Evolutionary conservation across 2,888 invertebrate species (phyloP).

Genomic region (Hypomecis atomaria): DNA sequence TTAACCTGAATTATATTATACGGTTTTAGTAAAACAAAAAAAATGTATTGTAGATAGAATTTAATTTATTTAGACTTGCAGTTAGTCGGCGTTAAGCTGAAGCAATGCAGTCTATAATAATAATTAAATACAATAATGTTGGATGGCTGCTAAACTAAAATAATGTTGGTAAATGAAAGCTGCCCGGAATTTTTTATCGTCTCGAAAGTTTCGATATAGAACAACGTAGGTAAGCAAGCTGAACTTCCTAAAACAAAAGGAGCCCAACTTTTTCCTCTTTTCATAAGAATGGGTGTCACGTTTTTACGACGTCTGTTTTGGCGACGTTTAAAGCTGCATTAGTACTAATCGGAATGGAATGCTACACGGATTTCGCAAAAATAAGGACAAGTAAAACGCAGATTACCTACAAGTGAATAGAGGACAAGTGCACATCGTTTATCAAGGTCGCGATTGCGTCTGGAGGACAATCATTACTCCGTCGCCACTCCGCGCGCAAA

Average conservation of each 20-base stretch:
- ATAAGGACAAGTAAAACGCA: constrained; percentile 29
- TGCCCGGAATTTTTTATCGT: no score
- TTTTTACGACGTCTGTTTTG: constrained; percentile 30
- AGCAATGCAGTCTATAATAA: no score
- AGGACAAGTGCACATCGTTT: constrained; percentile 47
- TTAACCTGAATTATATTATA: no score
- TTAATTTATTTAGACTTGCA: no score
- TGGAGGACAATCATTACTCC: constrained; percentile 56
- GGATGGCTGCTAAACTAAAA: no score
- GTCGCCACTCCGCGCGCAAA: constrained; percentile 45
- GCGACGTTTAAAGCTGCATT: constrained; percentile 27
- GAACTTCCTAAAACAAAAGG: constrained; percentile 4
- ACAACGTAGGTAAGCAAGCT: background rate
- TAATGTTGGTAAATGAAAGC: no score
- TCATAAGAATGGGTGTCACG: constrained; percentile 27
- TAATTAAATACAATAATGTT: no score
- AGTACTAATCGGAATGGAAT: constrained; percentile 23
- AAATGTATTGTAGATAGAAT: no score
- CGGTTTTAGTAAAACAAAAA: no score
- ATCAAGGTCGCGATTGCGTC: constrained; percentile 56
- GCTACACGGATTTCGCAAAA: constrained; percentile 22
- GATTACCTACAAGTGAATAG: constrained; percentile 36
- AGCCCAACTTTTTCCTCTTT: constrained; percentile 22
- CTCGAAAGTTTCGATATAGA: no score
- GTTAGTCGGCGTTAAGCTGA: no score